phyloP scores from a whole-genome alignment of 1,140 invertebrate species.

The Muscidifurax raptorellus region DNA sequence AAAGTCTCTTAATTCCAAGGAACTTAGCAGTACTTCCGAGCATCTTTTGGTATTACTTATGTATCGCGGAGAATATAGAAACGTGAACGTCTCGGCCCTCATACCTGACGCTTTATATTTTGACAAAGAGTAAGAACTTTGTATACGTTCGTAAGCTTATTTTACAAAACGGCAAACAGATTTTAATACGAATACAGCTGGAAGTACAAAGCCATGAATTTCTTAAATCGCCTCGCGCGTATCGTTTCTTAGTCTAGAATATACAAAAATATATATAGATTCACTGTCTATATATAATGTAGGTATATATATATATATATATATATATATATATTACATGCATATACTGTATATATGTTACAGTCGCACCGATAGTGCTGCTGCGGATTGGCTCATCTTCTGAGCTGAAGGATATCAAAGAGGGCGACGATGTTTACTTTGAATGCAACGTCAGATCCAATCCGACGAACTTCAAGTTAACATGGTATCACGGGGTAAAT shows the following conservation, averaged over 20 bases:
- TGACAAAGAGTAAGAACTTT: not conserved
- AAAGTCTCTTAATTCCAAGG: not conserved
- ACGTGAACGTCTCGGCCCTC: not conserved
- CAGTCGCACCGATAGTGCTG: conserved; percentile 76
- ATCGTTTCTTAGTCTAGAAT: not conserved
- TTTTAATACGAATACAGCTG: not conserved
- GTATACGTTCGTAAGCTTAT: not conserved
- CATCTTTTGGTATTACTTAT: not conserved
- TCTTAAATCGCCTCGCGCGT: not conserved
- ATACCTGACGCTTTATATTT: not conserved
- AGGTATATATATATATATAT: no score
- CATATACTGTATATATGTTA: not conserved
- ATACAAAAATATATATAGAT: no score
- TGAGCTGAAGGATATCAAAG: conserved; percentile 77
- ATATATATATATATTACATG: not conserved
- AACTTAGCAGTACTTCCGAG: not conserved
- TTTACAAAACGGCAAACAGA: not conserved
- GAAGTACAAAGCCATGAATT: not conserved
- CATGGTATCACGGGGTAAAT: conserved; percentile 80
- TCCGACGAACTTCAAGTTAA: conserved; percentile 76
- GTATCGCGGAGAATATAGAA: not conserved
- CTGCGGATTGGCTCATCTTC: conserved; percentile 76
- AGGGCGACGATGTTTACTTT: conserved; percentile 75
- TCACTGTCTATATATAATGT: no score
- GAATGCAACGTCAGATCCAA: conserved; percentile 78